A percentile compares a stretch with the other conserved stretches of the same genome.
These are phyloP conservation scores for Diachasma alloeum DNA, from an alignment of 1,140 invertebrate genomes.

Conservation along the genomic window DNA sequence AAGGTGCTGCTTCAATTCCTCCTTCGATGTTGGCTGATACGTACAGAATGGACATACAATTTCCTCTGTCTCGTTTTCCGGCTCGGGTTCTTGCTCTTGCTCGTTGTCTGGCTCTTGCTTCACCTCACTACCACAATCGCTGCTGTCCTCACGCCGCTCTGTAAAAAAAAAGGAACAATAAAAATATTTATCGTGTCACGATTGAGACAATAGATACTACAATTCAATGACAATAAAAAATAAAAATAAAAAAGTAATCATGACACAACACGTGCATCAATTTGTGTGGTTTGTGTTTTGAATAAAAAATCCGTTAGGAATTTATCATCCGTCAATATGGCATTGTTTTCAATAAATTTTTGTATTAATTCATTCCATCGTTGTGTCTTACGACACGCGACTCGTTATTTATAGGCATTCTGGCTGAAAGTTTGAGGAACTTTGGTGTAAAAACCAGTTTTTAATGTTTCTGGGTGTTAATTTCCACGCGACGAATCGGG, in stretches of 20 bases:
- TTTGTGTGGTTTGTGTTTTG: background rate
- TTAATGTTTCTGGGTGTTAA: conserved; percentile 13
- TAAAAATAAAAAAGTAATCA: background rate
- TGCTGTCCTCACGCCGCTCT: conserved; percentile 70
- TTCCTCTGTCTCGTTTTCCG: conserved; percentile 54
- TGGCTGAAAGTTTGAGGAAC: background rate
- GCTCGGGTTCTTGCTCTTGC: conserved; percentile 66
- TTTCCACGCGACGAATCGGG: conserved; percentile 19
- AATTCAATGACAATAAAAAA: background rate
- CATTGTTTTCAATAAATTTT: background rate
- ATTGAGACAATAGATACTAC: background rate
- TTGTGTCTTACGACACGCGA: conserved; percentile 2
- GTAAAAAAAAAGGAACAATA: conserved; percentile 42
- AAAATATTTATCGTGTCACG: conserved; percentile 9
- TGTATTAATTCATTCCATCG: background rate
- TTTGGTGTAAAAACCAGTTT: conserved; percentile 18
- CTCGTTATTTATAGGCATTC: background rate
- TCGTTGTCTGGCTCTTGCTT: conserved; percentile 73
- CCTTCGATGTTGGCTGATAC: conserved; percentile 56
- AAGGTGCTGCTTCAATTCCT: conserved; percentile 65
- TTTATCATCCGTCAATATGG: background rate
- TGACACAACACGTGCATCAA: conserved; percentile 12
- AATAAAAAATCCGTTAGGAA: background rate
- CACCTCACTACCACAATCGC: conserved; percentile 63
- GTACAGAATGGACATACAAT: conserved; percentile 58